Evolutionary conservation across 2,888 invertebrate species (phyloP).

Genomic region (Cheilosia pagana): DNA sequence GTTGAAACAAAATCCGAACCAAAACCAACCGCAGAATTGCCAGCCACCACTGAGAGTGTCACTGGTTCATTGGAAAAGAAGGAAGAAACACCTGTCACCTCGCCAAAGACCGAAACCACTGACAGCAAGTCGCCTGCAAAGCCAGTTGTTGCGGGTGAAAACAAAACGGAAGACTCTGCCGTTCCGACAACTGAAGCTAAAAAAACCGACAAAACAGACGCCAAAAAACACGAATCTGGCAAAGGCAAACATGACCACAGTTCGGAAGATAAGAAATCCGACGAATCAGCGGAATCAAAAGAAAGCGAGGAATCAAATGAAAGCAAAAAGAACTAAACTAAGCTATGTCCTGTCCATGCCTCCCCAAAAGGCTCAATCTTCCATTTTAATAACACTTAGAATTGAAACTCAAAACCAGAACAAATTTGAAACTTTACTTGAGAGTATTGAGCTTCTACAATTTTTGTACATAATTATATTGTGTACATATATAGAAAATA

Average conservation of each 20-base stretch:
- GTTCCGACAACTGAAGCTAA: slow-evolving; percentile 79
- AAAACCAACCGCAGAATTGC: slow-evolving; percentile 23
- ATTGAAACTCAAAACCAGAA: neutral
- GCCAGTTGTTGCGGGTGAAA: slow-evolving; percentile 78
- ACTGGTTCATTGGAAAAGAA: slow-evolving; percentile 75
- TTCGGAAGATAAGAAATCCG: slow-evolving; percentile 58
- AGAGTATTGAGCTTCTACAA: slow-evolving; percentile 8
- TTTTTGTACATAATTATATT: slow-evolving; percentile 59
- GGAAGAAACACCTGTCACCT: slow-evolving; percentile 76
- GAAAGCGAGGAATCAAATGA: slow-evolving; percentile 80
- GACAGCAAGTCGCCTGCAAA: slow-evolving; percentile 68
- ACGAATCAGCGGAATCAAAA: slow-evolving; percentile 79
- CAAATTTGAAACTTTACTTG: neutral
- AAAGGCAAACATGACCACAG: slow-evolving; percentile 75
- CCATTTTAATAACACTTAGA: slow-evolving; percentile 40
- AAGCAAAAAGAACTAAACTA: slow-evolving; percentile 69
- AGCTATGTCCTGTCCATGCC: slow-evolving; percentile 58
- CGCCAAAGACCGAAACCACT: slow-evolving; percentile 72
- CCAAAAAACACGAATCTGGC: slow-evolving; percentile 65
- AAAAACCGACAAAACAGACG: slow-evolving; percentile 77
- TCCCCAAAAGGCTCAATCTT: slow-evolving; percentile 58
- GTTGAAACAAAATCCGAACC: slow-evolving; percentile 32
- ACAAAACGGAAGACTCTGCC: slow-evolving; percentile 77
- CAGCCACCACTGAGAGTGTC: slow-evolving; percentile 54
- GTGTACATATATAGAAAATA: slow-evolving; percentile 58